phyloP scores from a whole-genome alignment of 2,113 vertebrate species.

The Rynchops niger region DNA sequence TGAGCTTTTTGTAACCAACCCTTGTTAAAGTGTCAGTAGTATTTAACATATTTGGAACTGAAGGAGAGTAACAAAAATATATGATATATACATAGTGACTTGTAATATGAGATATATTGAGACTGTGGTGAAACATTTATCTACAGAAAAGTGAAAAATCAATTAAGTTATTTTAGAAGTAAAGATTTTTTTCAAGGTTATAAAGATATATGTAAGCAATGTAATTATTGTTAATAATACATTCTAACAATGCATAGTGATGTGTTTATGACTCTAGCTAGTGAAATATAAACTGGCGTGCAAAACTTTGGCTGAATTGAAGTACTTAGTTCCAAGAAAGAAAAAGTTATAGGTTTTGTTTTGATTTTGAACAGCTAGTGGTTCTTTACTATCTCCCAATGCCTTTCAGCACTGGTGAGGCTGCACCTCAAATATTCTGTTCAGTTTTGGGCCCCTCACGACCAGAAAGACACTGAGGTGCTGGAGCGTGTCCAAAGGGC shows the following conservation, averaged over 20 bases:
- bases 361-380: not conserved
- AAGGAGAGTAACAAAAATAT: not conserved
- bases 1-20: not conserved
- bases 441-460: not conserved
- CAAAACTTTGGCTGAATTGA: not conserved
- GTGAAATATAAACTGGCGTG: not conserved
- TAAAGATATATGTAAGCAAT: constrained; percentile 8
- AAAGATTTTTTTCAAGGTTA: constrained; percentile 33
- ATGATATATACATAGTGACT: not conserved
- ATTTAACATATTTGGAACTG: not conserved
- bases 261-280: not conserved
- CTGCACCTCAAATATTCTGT: not conserved
- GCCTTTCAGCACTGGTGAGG: not conserved
- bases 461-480: not conserved
- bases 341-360: not conserved
- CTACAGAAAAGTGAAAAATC: constrained; percentile 49
- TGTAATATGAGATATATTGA: not conserved
- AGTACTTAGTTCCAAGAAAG: not conserved
- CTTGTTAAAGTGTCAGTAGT: not conserved
- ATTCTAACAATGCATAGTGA: not conserved
- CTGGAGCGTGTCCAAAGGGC: not conserved
- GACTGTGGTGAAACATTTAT: not conserved
- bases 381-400: not conserved
- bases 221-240: not conserved
- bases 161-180: constrained; percentile 33